A percentile compares a stretch with the other conserved stretches of the same genome.
Evolutionary conservation across 2,888 invertebrate genomes (phyloP).

Genomic region (Prosopocoilus inquinatus): DNA sequence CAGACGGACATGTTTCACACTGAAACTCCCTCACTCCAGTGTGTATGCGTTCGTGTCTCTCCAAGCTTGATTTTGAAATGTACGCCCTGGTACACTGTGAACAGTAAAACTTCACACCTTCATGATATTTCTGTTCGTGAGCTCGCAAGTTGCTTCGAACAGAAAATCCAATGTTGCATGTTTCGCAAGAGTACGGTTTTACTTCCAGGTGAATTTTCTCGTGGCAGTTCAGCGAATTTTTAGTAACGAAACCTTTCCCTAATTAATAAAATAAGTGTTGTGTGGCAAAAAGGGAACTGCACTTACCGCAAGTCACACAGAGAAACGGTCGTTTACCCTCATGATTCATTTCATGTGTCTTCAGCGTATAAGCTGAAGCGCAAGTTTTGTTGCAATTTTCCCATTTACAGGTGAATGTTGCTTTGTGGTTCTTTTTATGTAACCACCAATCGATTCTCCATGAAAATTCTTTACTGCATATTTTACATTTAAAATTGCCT

Average conservation of each 20-base stretch:
- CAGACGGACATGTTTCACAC: conserved; percentile 35
- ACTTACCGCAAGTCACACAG: conserved; percentile 40
- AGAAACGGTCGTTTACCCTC: conserved; percentile 35
- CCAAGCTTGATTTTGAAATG: conserved; percentile 36
- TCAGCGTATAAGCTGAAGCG: conserved; percentile 29
- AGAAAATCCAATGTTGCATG: conserved; percentile 38
- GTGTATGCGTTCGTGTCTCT: conserved; percentile 39
- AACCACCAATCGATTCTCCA: conserved; percentile 13
- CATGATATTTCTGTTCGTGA: conserved; percentile 39
- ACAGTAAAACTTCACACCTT: conserved; percentile 38
- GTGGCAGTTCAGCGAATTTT: conserved; percentile 37
- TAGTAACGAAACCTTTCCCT: conserved; percentile 40
- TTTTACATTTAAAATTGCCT: conserved; percentile 11
- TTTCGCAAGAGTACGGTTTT: conserved; percentile 35
- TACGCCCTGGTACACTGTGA: conserved; percentile 38
- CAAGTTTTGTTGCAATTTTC: conserved; percentile 33
- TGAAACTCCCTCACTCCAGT: conserved; percentile 38
- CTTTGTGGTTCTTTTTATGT: conserved; percentile 26
- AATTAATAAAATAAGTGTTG: conserved; percentile 15
- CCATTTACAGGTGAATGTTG: conserved; percentile 26
- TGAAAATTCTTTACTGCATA: conserved; percentile 24
- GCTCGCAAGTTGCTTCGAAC: conserved; percentile 38
- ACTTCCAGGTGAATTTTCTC: conserved; percentile 38
- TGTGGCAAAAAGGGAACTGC: background rate
- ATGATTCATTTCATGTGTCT: conserved; percentile 35